A percentile compares a stretch with the other conserved stretches of the same genome.
These are phyloP conservation scores for Sclerurus mexicanus DNA, from an alignment of 2,113 vertebrate genomes.

Conservation along the genomic window DNA sequence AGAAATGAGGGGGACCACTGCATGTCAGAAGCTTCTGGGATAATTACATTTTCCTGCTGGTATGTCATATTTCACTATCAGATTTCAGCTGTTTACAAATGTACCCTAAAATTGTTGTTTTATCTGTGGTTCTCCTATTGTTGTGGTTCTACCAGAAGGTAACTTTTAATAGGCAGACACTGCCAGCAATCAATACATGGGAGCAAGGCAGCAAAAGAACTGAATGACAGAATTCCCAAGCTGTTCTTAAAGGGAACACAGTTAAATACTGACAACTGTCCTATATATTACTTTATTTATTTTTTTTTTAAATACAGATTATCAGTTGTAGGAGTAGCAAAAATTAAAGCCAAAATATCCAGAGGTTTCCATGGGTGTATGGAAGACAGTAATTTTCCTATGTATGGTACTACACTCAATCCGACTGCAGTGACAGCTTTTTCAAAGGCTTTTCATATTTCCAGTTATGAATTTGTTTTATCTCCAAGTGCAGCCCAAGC, in stretches of 20 bases:
- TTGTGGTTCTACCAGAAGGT: neutral
- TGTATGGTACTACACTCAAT: neutral
- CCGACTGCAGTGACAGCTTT: neutral
- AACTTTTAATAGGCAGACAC: neutral
- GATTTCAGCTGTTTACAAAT: neutral
- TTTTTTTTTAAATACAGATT: neutral
- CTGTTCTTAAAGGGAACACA: slow-evolving; percentile 14
- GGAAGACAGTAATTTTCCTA: neutral
- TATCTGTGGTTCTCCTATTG: neutral
- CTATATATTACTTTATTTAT: neutral
- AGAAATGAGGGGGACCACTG: neutral
- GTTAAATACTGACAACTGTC: slow-evolving; percentile 27
- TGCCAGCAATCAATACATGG: slow-evolving; percentile 10
- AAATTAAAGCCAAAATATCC: neutral
- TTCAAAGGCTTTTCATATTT: slow-evolving; percentile 6
- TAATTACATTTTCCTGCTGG: neutral
- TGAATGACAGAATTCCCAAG: slow-evolving; percentile 47
- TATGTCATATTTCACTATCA: neutral
- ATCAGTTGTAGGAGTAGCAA: neutral
- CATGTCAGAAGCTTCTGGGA: neutral
- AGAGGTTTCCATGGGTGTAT: rapidly evolving
- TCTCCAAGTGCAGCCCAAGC: neutral
- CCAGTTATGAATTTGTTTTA: neutral
- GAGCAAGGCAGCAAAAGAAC: neutral
- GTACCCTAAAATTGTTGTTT: neutral